Evolutionary conservation across 2,113 vertebrate species (phyloP), one percentile per base, ranked within the genome.

Genomic region (Varanus komodoensis): DNA sequence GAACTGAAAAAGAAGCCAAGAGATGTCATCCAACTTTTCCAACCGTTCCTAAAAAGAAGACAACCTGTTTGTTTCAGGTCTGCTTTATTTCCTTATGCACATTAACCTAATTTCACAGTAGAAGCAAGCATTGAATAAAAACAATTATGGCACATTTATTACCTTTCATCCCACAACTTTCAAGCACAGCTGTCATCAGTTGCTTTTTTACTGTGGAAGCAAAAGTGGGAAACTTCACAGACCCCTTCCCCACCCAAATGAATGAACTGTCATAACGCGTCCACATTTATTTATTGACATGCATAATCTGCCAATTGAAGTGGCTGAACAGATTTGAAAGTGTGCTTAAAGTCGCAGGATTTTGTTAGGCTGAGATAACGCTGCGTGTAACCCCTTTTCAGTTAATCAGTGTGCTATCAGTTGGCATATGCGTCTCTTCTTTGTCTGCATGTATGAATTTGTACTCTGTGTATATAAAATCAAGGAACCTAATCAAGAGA

Each of bases 61-160:
- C 15, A 69, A 89, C 68, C 79, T 89, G 64, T 80, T 88, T 71
- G 48, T 71, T 80, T 81, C 77, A 57, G 75, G 19, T 69, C 25
- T 11, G 61, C 64, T 79, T 57, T 84, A 88, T 91, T 91, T 82
- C 81, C 50, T 61, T 27, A 64, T 84, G 86, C 64, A 79, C 74
- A 80, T 80, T 73, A 91, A 88, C 14, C 50, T 88, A 88, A 91
- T 88, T 71, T 50, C 50, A 84, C 50, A 91, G 75, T 61, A 91
- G 50, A 91, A 91, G 80, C 12, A 8, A 88, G 4, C 44, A 57
- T 71, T 84, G 27, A 84, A 84, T 85, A 17, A 82, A 74, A 69
- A 88, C 29, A 15, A 77, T 87, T 67, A 21, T 67, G 75, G 69
- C 50, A 84, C 79, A 88, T 79, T 57, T 38, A 73, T 38, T 71